Evolutionary conservation across 30 jellyfish, hydroid and myxozoan species (phyloP), one percentile per base, ranked within the genome.

Genomic region (Aurelia aurita complex sp. Pacific): DNA sequence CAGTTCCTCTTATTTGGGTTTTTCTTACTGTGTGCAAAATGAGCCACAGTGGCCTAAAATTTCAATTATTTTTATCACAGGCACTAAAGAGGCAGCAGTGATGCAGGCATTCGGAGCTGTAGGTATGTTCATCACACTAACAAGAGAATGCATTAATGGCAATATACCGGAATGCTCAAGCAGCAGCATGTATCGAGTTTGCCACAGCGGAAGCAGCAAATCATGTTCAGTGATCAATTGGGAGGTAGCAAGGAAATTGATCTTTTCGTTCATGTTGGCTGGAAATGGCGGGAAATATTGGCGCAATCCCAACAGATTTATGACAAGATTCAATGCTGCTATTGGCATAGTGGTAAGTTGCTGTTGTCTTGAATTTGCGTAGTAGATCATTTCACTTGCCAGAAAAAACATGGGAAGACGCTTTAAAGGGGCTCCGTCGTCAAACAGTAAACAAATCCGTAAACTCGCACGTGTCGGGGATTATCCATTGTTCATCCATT

Each of bases 91-190:
- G 55, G 96, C 87, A 64, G 90, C 96, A 10, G 96, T 86, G 4
- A 86, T 86, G 96, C 96, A 86, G 38, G 96, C 96, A 38, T 86
- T 86, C 54, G 96, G 81, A 5, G 81, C 96, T 0, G 96, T 80
- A 10, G 96, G 96, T 15, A 86, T 86, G 96, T 74, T 86, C 68
- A 15, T 70, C 55, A 23, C 80, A 10, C 69, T 86, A 13, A 74
- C 89, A 51, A 75, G 54, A n/a, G 82, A 86, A 72, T 86, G 96
- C 75, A 86, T 86, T 42, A 64, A 78, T 34, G 89, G 89, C 19
- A 69, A 68, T 38, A 17, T 86, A 4, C 74, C 74, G 4, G 86
- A 67, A 10, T 86, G 96, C 59, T 65, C 94, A 2, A 55, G 83
- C 76, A 65, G 73, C 16, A 75, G 70, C 55, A 85, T 85, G 87